A percentile compares a stretch with the other conserved stretches of the same genome.
phyloP scores from a whole-genome alignment of 2,113 vertebrate genomes.

The Peucedramus taeniatus region DNA sequence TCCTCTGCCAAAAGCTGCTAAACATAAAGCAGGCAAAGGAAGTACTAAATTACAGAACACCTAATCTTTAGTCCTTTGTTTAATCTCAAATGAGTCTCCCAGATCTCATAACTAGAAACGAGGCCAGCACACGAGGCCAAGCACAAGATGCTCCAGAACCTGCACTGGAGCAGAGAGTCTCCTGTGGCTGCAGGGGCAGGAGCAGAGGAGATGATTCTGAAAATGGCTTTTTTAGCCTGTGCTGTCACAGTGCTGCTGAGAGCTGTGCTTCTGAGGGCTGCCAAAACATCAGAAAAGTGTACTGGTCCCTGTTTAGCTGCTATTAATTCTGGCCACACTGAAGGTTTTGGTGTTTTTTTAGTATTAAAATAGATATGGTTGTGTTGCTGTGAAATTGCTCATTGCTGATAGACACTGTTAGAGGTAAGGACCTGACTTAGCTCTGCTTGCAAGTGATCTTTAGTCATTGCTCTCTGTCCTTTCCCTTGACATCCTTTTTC shows the following conservation, averaged over 20 bases:
- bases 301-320: not conserved
- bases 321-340: not conserved
- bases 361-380: not conserved
- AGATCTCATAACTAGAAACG: not conserved
- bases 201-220: not conserved
- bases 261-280: not conserved
- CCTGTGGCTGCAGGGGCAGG: not conserved
- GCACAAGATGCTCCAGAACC: not conserved
- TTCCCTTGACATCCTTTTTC: not conserved
- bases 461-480: not conserved
- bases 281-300: not conserved
- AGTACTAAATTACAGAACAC: constrained; percentile 61
- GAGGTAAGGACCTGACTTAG: not conserved
- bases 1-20: constrained; percentile 34
- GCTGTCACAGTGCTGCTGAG: not conserved
- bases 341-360: not conserved
- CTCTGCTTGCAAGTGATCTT: not conserved
- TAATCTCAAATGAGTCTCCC: constrained; percentile 46
- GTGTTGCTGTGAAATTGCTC: not conserved
- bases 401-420: not conserved
- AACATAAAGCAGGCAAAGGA: constrained; percentile 42
- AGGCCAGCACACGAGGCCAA: not conserved
- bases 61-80: constrained; percentile 52
- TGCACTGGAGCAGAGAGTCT: not conserved
- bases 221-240: not conserved